Conservation (phyloP, 2,797 vertebrate genomes). For the Sebastes melanostomus region DNA sequence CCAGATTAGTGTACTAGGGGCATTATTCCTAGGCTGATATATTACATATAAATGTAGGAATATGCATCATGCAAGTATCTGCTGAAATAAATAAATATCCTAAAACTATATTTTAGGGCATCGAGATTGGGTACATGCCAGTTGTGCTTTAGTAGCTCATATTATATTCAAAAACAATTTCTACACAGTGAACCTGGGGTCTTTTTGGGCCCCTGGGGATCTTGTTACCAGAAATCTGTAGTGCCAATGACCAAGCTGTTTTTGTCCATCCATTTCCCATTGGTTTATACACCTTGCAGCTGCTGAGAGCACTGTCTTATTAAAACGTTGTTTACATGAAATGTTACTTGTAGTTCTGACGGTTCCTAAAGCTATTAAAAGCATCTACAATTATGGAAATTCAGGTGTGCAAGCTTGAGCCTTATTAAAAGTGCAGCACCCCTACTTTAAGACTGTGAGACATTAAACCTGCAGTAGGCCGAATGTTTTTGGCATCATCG, state of each 20-base stretch:
- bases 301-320: not conserved
- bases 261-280: not conserved
- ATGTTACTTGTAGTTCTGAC: not conserved
- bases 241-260: not conserved
- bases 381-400: not conserved
- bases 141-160: not conserved
- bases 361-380: not conserved
- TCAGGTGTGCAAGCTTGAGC: not conserved
- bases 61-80: not conserved
- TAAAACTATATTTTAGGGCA: not conserved
- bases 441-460: not conserved
- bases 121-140: not conserved
- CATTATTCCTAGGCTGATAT: not conserved
- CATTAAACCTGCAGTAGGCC: not conserved
- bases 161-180: not conserved
- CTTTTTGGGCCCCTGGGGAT: not conserved
- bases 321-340: not conserved
- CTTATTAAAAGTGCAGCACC: not conserved
- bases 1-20: not conserved
- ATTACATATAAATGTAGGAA: not conserved
- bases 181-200: not conserved
- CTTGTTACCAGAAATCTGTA: constrained; percentile 11
- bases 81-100: not conserved
- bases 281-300: not conserved
- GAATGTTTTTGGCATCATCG: no score